Evolutionary conservation across 2,888 invertebrate genomes (phyloP).

Genomic region (Malthinus seriepunctatus): DNA sequence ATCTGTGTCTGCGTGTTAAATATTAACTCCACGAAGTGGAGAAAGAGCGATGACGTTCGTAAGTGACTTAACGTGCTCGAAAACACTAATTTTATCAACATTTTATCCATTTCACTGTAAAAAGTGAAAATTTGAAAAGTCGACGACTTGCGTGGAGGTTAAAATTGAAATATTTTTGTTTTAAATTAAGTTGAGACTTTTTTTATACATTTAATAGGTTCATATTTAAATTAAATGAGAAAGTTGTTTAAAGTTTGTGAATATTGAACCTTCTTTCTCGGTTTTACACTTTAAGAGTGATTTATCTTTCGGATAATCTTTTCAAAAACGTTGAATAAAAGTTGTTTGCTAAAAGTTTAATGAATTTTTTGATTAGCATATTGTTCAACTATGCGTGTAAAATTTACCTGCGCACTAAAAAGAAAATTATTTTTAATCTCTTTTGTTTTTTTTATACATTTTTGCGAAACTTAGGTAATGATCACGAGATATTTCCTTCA

Average conservation of each 20-base stretch:
- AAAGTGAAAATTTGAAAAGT: too few relatives aligned
- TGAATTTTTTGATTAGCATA: constrained; percentile 6
- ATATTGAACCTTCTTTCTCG: constrained; percentile 5
- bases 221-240: neutral
- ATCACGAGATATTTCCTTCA: constrained; percentile 16
- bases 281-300: constrained; percentile 2
- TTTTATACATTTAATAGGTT: neutral
- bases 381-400: constrained; percentile 10
- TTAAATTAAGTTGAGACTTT: too few relatives aligned
- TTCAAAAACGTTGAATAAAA: constrained; percentile 3
- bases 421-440: constrained; percentile 21
- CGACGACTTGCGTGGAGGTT: too few relatives aligned
- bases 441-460: neutral
- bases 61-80: too few relatives aligned
- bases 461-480: constrained; percentile 9
- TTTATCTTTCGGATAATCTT: constrained; percentile 4
- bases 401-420: constrained; percentile 4
- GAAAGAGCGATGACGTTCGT: too few relatives aligned
- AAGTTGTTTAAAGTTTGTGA: constrained; percentile 5
- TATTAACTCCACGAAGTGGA: too few relatives aligned
- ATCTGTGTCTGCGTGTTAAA: too few relatives aligned
- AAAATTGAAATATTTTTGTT: too few relatives aligned
- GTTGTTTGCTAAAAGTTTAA: constrained; percentile 6
- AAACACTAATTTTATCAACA: too few relatives aligned
- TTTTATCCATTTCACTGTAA: too few relatives aligned